Base-by-base conservation (phyloP, 2,888 invertebrate genomes). In the Sesia bembeciformis region DNA sequence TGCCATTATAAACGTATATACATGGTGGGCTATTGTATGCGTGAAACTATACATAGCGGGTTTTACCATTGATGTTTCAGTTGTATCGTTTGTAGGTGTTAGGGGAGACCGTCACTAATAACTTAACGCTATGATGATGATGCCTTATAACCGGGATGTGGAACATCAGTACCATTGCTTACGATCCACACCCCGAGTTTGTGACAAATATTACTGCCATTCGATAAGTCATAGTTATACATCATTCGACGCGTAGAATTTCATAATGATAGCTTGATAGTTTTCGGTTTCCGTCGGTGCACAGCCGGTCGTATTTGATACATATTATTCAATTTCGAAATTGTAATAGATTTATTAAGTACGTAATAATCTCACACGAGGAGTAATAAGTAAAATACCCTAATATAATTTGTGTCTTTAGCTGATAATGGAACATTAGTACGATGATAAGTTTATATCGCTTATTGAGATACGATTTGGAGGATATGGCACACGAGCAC, bases 381-480 rank as follows among this genome's bases (percentile, higher is more conserved):
- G 76, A 77, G 66, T 84, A 84, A 81, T 84, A 80, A 82, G 64
- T 84, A 86, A 72, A 42, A 76, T 81, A 85, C 82, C 75, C 66
- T 86, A 86, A 85, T 83, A 88, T 88, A 87, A 88, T 89, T 88
- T 87, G 87, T 87, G 89, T 88, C 83, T 84, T 63, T 89, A 89
- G 89, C 78, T 84, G 79, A 79, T 87, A 88, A 84, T 81, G 77
- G 72, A 81, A 83, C 78, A 76, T 81, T 78, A 85, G 80, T 81
- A 79, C 77, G 83, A 78, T 78, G 70, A 84, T 86, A 84, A 82
- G 85, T 86, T 86, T 81, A 81, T 84, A 76, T 84, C 84, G 84
- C 84, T 81, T 74, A 72, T 70, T 64, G 74, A 68, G 71, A 74
- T 66, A 66, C 23, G n/a, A 46, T 3, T 46, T 46, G 8, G n/a